Evolutionary conservation across 1,140 invertebrate genomes (phyloP).

Genomic region (Anastrepha ludens): DNA sequence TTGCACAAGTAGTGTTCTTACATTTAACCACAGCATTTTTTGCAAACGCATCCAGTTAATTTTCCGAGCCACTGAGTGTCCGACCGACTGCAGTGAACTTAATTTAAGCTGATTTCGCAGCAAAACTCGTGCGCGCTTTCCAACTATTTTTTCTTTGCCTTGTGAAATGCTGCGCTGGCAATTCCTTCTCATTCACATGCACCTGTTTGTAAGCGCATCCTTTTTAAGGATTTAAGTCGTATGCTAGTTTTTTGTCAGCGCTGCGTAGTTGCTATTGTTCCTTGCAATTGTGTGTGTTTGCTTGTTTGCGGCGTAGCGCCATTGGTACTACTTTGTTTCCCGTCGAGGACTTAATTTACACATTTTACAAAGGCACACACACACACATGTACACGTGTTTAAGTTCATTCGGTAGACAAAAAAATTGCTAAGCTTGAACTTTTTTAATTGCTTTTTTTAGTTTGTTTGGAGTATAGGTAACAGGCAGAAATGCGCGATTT

Average conservation of each 20-base stretch:
- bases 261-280: neutral
- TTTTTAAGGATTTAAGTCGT: slow-evolving; percentile 18
- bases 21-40: slow-evolving; percentile 45
- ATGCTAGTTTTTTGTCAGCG: neutral
- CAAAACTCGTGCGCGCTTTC: neutral
- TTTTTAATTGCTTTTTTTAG: too few species aligned
- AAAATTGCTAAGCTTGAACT: too few species aligned
- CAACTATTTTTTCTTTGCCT: slow-evolving; percentile 7
- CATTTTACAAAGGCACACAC: too few species aligned
- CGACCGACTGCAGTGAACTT: slow-evolving; percentile 49
- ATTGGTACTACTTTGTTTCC: neutral
- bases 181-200: slow-evolving; percentile 30
- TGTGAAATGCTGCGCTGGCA: neutral
- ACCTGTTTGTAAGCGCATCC: slow-evolving; percentile 10
- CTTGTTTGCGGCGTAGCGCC: neutral
- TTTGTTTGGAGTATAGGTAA: too few species aligned
- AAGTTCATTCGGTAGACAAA: too few species aligned
- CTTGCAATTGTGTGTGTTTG: neutral
- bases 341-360: too few species aligned
- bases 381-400: too few species aligned
- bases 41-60: slow-evolving; percentile 45
- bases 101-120: slow-evolving; percentile 54
- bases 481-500: too few species aligned
- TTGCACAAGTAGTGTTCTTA: neutral
- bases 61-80: slow-evolving; percentile 53